Percentiles rank a stretch among this genome's conserved stretches.
phyloP scores from a whole-genome alignment of 92 coral and sea anemone genomes.

The Actinostola sp. region DNA sequence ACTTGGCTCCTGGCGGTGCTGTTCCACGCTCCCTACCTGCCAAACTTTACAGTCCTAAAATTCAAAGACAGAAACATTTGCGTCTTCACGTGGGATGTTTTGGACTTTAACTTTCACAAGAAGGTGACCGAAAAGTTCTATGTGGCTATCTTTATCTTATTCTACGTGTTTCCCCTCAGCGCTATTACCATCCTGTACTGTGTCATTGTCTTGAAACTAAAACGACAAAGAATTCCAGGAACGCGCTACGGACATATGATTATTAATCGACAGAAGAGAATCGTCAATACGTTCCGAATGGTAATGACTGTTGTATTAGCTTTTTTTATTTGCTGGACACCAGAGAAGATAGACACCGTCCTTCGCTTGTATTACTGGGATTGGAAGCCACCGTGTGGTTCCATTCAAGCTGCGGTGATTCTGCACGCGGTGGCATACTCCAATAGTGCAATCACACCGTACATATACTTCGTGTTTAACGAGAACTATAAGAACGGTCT shows the following conservation, averaged over 20 bases:
- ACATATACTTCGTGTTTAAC: conserved; percentile 41
- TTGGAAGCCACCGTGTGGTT: conserved; percentile 16
- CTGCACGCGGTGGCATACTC: conserved; percentile 21
- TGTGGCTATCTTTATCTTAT: conserved; percentile 24
- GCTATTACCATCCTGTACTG: conserved; percentile 35
- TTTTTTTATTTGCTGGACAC: conserved; percentile 49
- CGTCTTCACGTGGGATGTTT: conserved; percentile 33
- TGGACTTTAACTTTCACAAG: conserved; percentile 29
- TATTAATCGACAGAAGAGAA: conserved; percentile 35
- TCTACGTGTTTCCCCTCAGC: conserved; percentile 39
- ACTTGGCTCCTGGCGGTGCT: conserved; percentile 33
- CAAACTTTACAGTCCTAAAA: conserved; percentile 4
- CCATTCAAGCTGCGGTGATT: neutral
- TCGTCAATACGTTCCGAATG: conserved; percentile 47
- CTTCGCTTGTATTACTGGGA: conserved; percentile 21
- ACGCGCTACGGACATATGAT: conserved; percentile 47
- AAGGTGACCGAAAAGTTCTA: conserved; percentile 12
- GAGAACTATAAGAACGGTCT: conserved; percentile 44
- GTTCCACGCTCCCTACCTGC: conserved; percentile 29
- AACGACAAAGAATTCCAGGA: conserved; percentile 43
- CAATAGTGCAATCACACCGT: conserved; percentile 43
- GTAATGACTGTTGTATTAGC: conserved; percentile 49
- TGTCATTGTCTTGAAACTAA: conserved; percentile 39
- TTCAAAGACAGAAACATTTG: neutral
- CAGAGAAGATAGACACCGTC: conserved; percentile 10